These are phyloP conservation scores for Anarrhichthys ocellatus DNA, from an alignment of 2,113 vertebrate species.

Conservation along the genomic window DNA sequence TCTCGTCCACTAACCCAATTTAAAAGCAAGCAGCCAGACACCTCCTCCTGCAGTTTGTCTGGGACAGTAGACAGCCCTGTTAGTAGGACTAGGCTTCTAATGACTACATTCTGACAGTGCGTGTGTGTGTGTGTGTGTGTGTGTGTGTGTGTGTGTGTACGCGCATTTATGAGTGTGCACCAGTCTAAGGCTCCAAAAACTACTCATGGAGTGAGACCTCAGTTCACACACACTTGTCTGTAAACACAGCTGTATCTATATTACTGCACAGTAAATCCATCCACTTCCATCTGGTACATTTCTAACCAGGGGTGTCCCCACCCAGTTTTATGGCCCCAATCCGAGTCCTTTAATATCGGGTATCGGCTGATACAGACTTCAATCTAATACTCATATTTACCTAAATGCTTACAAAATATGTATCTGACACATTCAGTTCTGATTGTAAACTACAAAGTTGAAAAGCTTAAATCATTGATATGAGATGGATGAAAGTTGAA, in stretches of 20 bases:
- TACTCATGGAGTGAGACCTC: conserved; percentile 46
- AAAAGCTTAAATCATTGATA: not conserved
- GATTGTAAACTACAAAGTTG: not conserved
- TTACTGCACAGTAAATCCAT: conserved; percentile 18
- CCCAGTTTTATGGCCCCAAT: not conserved
- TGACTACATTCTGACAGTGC: conserved; percentile 71
- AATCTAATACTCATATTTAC: not conserved
- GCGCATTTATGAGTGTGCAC: conserved; percentile 10
- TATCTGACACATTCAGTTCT: not conserved
- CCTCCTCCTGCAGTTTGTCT: conserved; percentile 78
- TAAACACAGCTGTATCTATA: conserved; percentile 46
- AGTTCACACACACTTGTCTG: conserved; percentile 26
- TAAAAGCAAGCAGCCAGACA: conserved; percentile 77
- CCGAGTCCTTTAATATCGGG: not conserved
- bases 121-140: conserved; percentile 24
- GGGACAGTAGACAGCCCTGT: conserved; percentile 77
- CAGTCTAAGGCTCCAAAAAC: conserved; percentile 42
- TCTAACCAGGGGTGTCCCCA: not conserved
- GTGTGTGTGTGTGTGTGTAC: not conserved
- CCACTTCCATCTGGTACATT: not conserved
- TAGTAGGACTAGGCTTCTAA: conserved; percentile 72
- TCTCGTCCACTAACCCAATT: conserved; percentile 86
- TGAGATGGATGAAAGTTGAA: not conserved
- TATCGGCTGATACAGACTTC: not conserved
- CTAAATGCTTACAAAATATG: not conserved